Evolutionary conservation across 2,797 vertebrate species (phyloP).

Genomic region (Ptychadena robeensis): DNA sequence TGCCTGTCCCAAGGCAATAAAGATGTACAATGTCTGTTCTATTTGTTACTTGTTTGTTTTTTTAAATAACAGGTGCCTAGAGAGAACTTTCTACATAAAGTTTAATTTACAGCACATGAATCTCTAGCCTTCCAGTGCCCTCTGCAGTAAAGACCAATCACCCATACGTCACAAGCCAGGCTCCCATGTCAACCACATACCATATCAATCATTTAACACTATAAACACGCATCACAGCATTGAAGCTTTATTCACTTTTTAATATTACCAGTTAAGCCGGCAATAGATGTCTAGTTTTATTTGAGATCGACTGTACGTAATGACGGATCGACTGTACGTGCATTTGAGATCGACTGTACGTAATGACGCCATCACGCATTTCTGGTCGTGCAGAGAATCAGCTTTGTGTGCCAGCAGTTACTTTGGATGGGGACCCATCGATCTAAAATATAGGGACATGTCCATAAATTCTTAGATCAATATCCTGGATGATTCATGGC

Average conservation of each 20-base stretch:
- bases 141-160: slow-evolving; percentile 46
- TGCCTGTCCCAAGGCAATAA: slow-evolving; percentile 41
- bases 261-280: neutral
- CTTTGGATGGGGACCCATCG: too few relatives aligned
- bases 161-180: slow-evolving; percentile 1
- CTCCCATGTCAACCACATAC: neutral
- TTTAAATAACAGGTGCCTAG: slow-evolving; percentile 26
- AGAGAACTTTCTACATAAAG: slow-evolving; percentile 38
- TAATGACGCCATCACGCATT: too few relatives aligned
- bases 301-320: too few relatives aligned
- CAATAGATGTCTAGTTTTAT: too few relatives aligned
- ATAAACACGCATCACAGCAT: neutral
- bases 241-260: neutral
- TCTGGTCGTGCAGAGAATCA: too few relatives aligned
- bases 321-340: too few relatives aligned
- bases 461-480: too few relatives aligned
- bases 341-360: too few relatives aligned
- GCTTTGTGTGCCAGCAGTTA: too few relatives aligned
- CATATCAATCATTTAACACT: slow-evolving; percentile 5
- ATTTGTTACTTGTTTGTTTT: too few relatives aligned
- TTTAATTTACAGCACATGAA: slow-evolving; percentile 24
- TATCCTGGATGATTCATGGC: too few relatives aligned
- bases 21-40: slow-evolving; percentile 38
- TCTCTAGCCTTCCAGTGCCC: slow-evolving; percentile 45
- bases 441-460: too few relatives aligned